Evolutionary conservation across 2,888 invertebrate genomes (phyloP).

Genomic region (Dastarcus helophoroides): DNA sequence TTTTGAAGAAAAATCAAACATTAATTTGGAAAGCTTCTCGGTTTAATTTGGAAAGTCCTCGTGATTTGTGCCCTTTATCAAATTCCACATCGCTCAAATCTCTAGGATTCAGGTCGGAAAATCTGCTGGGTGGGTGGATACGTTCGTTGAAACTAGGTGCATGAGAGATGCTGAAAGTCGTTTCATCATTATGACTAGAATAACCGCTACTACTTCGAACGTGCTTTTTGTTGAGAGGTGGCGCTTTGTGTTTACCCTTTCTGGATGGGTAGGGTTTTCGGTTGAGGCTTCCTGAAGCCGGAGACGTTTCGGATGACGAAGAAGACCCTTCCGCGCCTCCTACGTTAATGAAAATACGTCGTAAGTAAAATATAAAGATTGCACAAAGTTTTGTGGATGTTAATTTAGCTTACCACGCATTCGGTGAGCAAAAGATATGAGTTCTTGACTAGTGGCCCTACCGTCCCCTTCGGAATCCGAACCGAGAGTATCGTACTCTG

Average conservation of each 20-base stretch:
- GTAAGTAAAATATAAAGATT: not conserved
- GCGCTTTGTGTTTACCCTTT: slow-evolving; percentile 51
- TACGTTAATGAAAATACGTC: slow-evolving; percentile 19
- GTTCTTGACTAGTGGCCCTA: slow-evolving; percentile 48
- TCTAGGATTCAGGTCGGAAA: slow-evolving; percentile 55
- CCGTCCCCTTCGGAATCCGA: slow-evolving; percentile 72
- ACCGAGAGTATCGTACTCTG: slow-evolving; percentile 80
- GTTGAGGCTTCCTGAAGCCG: slow-evolving; percentile 43
- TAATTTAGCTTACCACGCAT: slow-evolving; percentile 35
- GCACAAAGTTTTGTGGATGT: not conserved
- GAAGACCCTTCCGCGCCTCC: slow-evolving; percentile 66
- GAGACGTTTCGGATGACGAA: slow-evolving; percentile 67
- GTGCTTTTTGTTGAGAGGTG: slow-evolving; percentile 52
- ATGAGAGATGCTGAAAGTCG: slow-evolving; percentile 73
- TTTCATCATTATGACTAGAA: slow-evolving; percentile 76
- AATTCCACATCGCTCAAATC: slow-evolving; percentile 38
- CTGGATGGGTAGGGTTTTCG: slow-evolving; percentile 56
- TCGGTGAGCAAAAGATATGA: slow-evolving; percentile 42
- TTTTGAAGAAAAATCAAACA: slow-evolving; percentile 44
- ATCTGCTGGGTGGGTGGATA: slow-evolving; percentile 76
- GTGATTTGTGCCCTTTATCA: slow-evolving; percentile 35
- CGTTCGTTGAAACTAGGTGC: slow-evolving; percentile 72
- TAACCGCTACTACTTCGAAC: slow-evolving; percentile 71
- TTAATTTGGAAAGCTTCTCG: slow-evolving; percentile 72
- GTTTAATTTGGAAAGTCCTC: slow-evolving; percentile 37